phyloP scores from a whole-genome alignment of 2,113 vertebrate genomes.

The Mirounga angustirostris region DNA sequence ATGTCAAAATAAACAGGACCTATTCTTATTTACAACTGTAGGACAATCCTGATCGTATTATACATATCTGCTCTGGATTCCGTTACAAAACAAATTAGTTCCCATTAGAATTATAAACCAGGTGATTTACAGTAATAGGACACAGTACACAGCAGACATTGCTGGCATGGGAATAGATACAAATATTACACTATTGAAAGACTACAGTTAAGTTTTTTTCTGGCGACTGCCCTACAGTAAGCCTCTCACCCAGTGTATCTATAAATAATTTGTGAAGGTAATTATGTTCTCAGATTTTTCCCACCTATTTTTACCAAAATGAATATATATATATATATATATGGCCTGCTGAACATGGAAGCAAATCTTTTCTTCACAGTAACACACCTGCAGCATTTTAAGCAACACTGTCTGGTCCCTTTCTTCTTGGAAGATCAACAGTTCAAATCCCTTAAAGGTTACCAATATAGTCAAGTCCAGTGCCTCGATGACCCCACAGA shows the following conservation, averaged over 20 bases:
- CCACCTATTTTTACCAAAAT: constrained; percentile 67
- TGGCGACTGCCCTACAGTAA: constrained; percentile 77
- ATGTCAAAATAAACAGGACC: constrained; percentile 89
- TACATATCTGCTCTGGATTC: constrained; percentile 84
- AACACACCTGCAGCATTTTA: constrained; percentile 80
- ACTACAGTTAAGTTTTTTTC: constrained; percentile 82
- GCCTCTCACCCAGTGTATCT: constrained; percentile 78
- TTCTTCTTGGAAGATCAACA: constrained; percentile 78
- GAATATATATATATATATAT: constrained; percentile 53
- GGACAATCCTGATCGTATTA: constrained; percentile 85
- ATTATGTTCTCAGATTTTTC: constrained; percentile 75
- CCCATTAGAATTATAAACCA: constrained; percentile 79
- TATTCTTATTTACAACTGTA: constrained; percentile 89
- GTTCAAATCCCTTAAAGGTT: constrained; percentile 49
- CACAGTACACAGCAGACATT: constrained; percentile 80
- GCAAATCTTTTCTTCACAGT: constrained; percentile 81
- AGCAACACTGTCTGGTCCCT: constrained; percentile 83
- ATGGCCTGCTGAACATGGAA: constrained; percentile 77
- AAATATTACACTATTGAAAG: constrained; percentile 78
- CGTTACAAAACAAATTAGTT: constrained; percentile 85
- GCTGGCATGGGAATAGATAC: constrained; percentile 82
- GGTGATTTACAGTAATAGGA: constrained; percentile 84
- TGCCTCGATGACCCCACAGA: constrained; percentile 60
- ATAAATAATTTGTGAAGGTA: constrained; percentile 78
- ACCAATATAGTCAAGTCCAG: constrained; percentile 59